Evolutionary conservation across 2,113 vertebrate genomes (phyloP), one percentile per base, ranked within the genome.

Genomic region (Oxygymnocypris stewartii): DNA sequence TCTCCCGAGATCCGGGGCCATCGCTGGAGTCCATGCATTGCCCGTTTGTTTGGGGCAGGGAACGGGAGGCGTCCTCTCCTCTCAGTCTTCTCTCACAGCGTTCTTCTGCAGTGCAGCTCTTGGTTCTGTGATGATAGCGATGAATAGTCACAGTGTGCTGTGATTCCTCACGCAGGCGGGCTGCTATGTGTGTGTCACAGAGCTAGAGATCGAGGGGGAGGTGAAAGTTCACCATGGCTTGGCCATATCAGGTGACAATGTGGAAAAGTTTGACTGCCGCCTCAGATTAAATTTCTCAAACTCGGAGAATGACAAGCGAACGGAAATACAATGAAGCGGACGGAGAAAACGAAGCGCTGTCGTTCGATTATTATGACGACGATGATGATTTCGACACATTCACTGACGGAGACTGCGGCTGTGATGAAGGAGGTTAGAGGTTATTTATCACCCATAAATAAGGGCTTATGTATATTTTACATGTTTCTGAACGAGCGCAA

Each of bases 141-240:
- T 75, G 87, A 82, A 89, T 73, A 31, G 59, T 76, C 69, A 51
- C 82, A 85, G 78, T 73, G 87, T 87, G 25, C 69, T 82, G 69
- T 85, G 79, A 82, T 31, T 79, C 51, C 83, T 81, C 65, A 35
- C 28, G 86, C 86, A 31, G 86, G 88, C 82, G 79, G 80, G 9
- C 73, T 47, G 88, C 74, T 61, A 49, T 85, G 84, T 18, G 75
- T 54, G 57, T 28, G 42, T 51, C 42, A 35, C 14, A 79, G 10
- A 63, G 57, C 40, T 31, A 35, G 6, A 28, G 81, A 54, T 51
- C 49, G 63, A 25, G 75, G 65, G 63, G 81, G 82, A 87, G 92
- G 91, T 91, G 86, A 92, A 89, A 91, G 94, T 90, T 93, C 92
- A 92, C 65, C 79, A 94, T 94, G 93, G 93, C 89, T 87, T 87